Evolutionary conservation across 2,113 vertebrate genomes (phyloP), one percentile per base, ranked within the genome.

Genomic region (Sander vitreus): DNA sequence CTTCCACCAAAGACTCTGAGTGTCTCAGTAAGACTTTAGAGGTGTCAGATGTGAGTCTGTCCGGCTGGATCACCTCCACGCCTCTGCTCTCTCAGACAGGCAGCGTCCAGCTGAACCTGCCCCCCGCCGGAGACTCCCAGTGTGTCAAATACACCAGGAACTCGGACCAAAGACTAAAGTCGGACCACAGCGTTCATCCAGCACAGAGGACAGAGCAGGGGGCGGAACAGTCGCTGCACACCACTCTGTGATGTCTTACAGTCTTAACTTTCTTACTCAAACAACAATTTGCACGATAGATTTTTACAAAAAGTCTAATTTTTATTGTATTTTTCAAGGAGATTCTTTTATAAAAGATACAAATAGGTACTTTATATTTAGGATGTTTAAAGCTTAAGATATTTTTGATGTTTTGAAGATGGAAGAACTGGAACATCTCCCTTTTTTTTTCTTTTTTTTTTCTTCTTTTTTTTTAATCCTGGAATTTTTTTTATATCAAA

Each of bases 231-330:
- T 80, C 82, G 83, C 93, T 94, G 0, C 84, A 95, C 91, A 93
- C 93, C 75, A 91, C 92, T 79, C 92, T 94, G 91, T 97, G 93
- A 96, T 57, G 21, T 87, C 86, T 86, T 6, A 85, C 84, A 80
- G 60, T 76, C 89, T 88, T 85, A 91, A 78, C 80, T 67, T 90
- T 93, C 93, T 93, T 93, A 94, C 93, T 89, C 92, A 78, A 88
- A 92, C 94, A 94, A 90, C 92, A 93, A 89, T 97, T 97, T 97
- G 96, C 97, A 98, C 97, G 96, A 89, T 94, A 92, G 93, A 92
- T 93, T 91, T 95, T 76, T 85, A 55, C 57, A 9, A 3, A 6
- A 67, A 27, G 90, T 95, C 36, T 83, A 94, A 89, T 91, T 93
- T 43, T 93, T 94, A 94, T 94, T 96, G 59, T 94, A 95, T 94